These are phyloP conservation scores for Hemibagrus guttatus DNA, from an alignment of 2,797 vertebrate genomes.

Conservation along the genomic window DNA sequence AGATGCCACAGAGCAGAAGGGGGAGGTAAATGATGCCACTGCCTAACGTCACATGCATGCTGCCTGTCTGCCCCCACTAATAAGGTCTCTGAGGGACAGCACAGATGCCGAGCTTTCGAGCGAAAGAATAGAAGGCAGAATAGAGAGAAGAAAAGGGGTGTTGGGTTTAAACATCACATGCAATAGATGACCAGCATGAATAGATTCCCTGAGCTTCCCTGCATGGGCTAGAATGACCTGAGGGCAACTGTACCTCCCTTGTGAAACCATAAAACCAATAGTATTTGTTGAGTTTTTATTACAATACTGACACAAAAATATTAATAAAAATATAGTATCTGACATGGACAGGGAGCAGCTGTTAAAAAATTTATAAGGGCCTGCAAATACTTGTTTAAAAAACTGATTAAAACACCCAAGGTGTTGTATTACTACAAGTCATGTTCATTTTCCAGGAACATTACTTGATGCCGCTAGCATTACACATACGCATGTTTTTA, in stretches of 20 bases:
- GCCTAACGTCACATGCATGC: constrained; percentile 55
- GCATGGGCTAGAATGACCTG: constrained; percentile 52
- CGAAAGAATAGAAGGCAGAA: constrained; percentile 33
- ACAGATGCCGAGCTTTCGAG: constrained; percentile 53
- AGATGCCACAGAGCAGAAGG: constrained; percentile 67
- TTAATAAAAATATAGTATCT: neutral
- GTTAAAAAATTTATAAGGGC: neutral
- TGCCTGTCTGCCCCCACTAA: constrained; percentile 60
- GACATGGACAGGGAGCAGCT: neutral
- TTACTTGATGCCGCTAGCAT: neutral
- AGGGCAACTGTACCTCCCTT: constrained; percentile 26
- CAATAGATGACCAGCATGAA: constrained; percentile 62
- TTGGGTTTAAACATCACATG: constrained; percentile 65
- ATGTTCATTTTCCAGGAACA: neutral
- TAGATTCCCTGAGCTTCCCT: constrained; percentile 56
- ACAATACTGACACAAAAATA: neutral
- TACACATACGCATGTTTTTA: neutral
- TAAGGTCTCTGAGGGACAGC: constrained; percentile 59
- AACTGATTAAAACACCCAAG: neutral
- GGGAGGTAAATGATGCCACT: constrained; percentile 51
- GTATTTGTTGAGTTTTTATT: neutral
- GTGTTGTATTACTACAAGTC: neutral
- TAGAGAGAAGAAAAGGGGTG: constrained; percentile 47
- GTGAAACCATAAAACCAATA: neutral
- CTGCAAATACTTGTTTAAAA: neutral